Percentiles rank a stretch among this genome's conserved stretches.
Conservation (phyloP, 2,888 invertebrate genomes). For the Aphodius sticticus region DNA sequence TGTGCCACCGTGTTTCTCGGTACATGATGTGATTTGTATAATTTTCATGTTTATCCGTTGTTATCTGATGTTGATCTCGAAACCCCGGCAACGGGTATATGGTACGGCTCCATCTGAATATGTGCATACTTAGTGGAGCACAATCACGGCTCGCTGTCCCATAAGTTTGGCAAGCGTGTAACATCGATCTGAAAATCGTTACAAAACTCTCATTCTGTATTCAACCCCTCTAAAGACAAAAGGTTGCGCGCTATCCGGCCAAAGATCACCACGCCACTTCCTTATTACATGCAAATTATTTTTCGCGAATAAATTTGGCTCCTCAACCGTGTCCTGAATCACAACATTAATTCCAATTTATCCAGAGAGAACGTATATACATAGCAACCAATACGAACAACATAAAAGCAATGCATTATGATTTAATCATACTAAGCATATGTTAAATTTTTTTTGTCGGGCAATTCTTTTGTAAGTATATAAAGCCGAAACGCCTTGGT, state of each 20-base stretch:
- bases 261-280: constrained; percentile 46
- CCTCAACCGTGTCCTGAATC: constrained; percentile 19
- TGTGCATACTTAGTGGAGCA: constrained; percentile 56
- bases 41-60: constrained; percentile 36
- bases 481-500: too few species aligned
- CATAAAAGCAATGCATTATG: not conserved
- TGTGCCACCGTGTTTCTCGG: constrained; percentile 17
- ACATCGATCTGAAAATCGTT: constrained; percentile 58
- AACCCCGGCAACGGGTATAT: constrained; percentile 21
- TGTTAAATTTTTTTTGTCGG: not conserved
- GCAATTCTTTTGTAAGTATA: not conserved
- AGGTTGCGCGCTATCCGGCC: constrained; percentile 49
- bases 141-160: constrained; percentile 42
- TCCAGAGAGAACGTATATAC: not conserved
- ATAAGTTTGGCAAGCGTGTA: constrained; percentile 58
- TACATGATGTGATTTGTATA: constrained; percentile 35
- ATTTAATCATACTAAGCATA: too few species aligned
- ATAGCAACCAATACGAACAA: not conserved
- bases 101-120: constrained; percentile 46
- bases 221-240: constrained; percentile 52
- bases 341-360: not conserved
- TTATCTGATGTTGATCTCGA: constrained; percentile 40
- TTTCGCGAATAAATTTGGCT: constrained; percentile 36
- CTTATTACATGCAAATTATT: constrained; percentile 45
- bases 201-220: constrained; percentile 56